Evolutionary conservation across 1,140 invertebrate species (phyloP).

Genomic region (Papilio aristodemus): DNA sequence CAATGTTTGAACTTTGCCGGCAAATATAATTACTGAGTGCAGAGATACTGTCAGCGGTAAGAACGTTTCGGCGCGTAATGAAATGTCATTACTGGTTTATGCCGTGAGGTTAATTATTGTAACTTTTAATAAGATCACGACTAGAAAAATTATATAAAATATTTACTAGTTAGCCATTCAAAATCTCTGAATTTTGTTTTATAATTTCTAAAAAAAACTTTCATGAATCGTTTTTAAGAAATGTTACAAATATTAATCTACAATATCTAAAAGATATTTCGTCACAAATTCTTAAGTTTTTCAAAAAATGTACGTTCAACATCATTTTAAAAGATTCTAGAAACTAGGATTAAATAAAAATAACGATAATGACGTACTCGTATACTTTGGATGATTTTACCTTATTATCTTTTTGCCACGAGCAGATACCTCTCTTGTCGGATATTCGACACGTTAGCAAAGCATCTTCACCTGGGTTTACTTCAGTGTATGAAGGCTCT

Average conservation of each 20-base stretch:
- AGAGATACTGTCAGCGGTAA: slow-evolving; percentile 1
- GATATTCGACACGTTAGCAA: slow-evolving; percentile 89
- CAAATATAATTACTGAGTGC: slow-evolving; percentile 8
- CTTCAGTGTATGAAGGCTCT: slow-evolving; percentile 90
- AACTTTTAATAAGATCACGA: neutral
- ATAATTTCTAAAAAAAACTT: too few relatives aligned
- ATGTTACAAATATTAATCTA: too few relatives aligned
- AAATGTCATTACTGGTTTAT: neutral
- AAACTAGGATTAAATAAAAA: too few relatives aligned
- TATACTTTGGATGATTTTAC: too few relatives aligned
- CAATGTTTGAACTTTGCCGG: neutral
- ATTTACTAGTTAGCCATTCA: neutral
- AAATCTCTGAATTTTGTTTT: neutral
- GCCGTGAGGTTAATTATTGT: neutral
- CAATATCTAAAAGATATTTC: too few relatives aligned
- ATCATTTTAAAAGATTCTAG: too few relatives aligned
- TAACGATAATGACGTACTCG: too few relatives aligned
- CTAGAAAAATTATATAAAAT: neutral
- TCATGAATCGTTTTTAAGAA: too few relatives aligned
- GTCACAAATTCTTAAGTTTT: too few relatives aligned
- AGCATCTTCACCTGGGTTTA: slow-evolving; percentile 91
- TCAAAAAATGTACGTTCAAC: too few relatives aligned
- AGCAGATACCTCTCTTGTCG: slow-evolving; percentile 90
- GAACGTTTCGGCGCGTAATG: neutral
- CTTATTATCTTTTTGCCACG: slow-evolving; percentile 96